phyloP scores from a whole-genome alignment of 2,888 invertebrate genomes.

The Ceramica pisi region DNA sequence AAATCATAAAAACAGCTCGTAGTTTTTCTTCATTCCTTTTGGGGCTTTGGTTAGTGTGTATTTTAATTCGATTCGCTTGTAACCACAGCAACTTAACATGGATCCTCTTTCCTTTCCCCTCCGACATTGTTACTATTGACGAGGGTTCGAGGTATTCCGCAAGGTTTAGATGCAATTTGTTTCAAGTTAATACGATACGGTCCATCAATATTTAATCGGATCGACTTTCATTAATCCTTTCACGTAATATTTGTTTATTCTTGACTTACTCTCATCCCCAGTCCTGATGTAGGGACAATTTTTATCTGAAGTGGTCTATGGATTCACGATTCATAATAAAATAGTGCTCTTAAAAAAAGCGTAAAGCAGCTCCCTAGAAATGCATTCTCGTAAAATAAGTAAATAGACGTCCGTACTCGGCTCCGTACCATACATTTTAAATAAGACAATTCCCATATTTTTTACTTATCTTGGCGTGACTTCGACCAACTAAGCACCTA shows the following conservation, averaged over 20 bases:
- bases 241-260: slow-evolving; percentile 51
- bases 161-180: slow-evolving; percentile 70
- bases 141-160: slow-evolving; percentile 74
- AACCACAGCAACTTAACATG: slow-evolving; percentile 75
- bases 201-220: slow-evolving; percentile 68
- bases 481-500: slow-evolving; percentile 70
- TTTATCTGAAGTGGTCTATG: neutral
- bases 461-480: slow-evolving; percentile 72
- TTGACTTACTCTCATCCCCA: slow-evolving; percentile 14
- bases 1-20: slow-evolving; percentile 43
- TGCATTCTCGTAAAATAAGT: slow-evolving; percentile 12
- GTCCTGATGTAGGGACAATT: neutral
- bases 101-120: slow-evolving; percentile 68
- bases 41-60: slow-evolving; percentile 42
- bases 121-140: slow-evolving; percentile 72
- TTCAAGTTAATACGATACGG: slow-evolving; percentile 67
- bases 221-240: slow-evolving; percentile 62
- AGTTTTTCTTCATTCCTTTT: slow-evolving; percentile 20
- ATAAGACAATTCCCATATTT: slow-evolving; percentile 60
- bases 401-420: slow-evolving; percentile 17
- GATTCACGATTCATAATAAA: neutral
- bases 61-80: slow-evolving; percentile 61
- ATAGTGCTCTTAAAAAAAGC: neutral
- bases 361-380: slow-evolving; percentile 4
- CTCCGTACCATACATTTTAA: slow-evolving; percentile 47